A percentile compares a stretch with the other conserved stretches of the same genome.
These are phyloP conservation scores for Chymomyza amoena DNA, from an alignment of 2,888 invertebrate species.

Conservation along the genomic window DNA sequence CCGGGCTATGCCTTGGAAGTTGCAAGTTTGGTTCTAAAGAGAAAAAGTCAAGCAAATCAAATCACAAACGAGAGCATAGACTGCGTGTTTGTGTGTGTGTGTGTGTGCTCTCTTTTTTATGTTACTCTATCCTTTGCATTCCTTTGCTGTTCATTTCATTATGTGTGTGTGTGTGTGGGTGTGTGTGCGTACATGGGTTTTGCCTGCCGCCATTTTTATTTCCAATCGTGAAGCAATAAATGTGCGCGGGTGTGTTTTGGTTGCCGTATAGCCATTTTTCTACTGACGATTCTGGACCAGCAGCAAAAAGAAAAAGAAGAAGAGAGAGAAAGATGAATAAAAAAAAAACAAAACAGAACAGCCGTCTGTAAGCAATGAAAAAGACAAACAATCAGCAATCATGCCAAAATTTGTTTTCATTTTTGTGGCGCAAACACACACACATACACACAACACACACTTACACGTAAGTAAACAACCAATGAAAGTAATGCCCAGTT, in stretches of 20 bases:
- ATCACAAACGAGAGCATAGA: conserved; percentile 32
- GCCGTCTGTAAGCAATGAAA: conserved; percentile 64
- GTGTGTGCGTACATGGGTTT: conserved; percentile 21
- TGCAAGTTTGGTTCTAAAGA: neutral
- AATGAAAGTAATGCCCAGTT: conserved; percentile 4
- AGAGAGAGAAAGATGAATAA: conserved; percentile 7
- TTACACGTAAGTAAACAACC: conserved; percentile 13
- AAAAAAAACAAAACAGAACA: conserved; percentile 4
- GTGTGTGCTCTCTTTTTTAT: neutral
- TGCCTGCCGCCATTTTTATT: conserved; percentile 63
- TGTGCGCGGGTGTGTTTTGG: conserved; percentile 67
- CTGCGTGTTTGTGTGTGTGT: conserved; percentile 15
- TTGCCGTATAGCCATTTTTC: conserved; percentile 12
- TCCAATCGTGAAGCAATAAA: conserved; percentile 70
- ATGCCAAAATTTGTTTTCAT: conserved; percentile 73
- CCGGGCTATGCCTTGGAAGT: neutral
- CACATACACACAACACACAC: conserved; percentile 25
- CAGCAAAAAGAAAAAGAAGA: neutral
- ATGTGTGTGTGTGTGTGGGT: conserved; percentile 1
- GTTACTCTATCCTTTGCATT: conserved; percentile 6
- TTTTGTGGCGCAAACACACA: conserved; percentile 64
- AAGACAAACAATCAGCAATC: conserved; percentile 72
- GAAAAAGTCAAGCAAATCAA: conserved; percentile 57
- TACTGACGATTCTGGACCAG: neutral
- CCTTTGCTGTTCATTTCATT: conserved; percentile 55